phyloP scores from a whole-genome alignment of 2,113 vertebrate species.

The Zosterops lateralis region DNA sequence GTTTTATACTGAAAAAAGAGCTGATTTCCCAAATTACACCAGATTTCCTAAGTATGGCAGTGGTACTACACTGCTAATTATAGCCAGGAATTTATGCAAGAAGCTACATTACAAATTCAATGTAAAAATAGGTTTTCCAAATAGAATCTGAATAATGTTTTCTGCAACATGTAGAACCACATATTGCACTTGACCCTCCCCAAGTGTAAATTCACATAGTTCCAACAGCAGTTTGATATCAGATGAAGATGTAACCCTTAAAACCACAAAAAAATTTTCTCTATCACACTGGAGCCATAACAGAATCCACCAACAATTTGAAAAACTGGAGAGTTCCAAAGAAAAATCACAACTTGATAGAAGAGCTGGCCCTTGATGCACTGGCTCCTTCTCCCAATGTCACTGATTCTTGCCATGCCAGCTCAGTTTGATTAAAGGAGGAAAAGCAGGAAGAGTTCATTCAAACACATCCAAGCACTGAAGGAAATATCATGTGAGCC shows the following conservation, averaged over 20 bases:
- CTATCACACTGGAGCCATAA: not conserved
- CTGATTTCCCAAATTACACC: not conserved
- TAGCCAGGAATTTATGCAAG: not conserved
- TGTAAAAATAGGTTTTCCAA: not conserved
- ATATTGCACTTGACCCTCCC: not conserved
- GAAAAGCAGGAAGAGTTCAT: not conserved
- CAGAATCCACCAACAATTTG: not conserved
- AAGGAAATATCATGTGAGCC: not conserved
- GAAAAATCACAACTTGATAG: not conserved
- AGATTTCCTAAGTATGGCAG: not conserved
- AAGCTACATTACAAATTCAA: not conserved
- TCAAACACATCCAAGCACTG: not conserved
- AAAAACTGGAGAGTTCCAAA: not conserved
- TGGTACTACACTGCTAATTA: not conserved
- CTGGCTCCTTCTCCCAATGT: not conserved
- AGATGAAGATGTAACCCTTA: not conserved
- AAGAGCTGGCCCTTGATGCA: not conserved
- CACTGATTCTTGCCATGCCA: not conserved
- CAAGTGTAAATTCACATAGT: not conserved
- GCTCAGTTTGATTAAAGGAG: not conserved
- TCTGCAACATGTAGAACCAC: not conserved
- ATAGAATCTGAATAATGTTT: not conserved
- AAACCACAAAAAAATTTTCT: not conserved
- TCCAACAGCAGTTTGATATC: not conserved
- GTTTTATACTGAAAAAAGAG: not conserved